Conservation (phyloP, 2,888 invertebrate genomes). For the Perizoma affinitatum region DNA sequence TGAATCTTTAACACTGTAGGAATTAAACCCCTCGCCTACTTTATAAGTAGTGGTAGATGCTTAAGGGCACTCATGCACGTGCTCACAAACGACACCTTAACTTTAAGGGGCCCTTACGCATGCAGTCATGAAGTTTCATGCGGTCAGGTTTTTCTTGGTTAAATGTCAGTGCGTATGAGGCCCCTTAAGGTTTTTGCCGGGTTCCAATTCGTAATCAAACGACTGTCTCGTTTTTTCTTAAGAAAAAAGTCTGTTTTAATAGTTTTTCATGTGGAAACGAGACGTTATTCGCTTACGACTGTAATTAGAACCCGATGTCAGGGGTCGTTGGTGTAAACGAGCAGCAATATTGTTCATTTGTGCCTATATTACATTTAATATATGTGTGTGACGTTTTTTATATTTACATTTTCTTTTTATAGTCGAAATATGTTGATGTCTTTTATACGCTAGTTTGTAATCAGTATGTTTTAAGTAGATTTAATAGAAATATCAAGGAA, state of each 20-base stretch:
- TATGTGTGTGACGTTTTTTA: conserved; percentile 58
- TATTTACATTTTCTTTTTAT: conserved; percentile 48
- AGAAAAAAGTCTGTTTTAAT: no score
- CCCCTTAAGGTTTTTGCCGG: not conserved
- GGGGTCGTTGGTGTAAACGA: conserved; percentile 15
- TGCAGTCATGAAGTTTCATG: no score
- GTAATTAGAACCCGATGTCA: not conserved
- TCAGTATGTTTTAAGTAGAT: conserved; percentile 45
- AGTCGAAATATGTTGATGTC: conserved; percentile 65
- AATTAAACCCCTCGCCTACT: conserved; percentile 77
- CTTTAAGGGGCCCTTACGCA: not conserved
- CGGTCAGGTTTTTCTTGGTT: not conserved
- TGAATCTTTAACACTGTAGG: conserved; percentile 60
- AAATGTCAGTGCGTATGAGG: conserved; percentile 2
- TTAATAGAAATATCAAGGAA: conserved; percentile 63
- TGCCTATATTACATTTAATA: conserved; percentile 72
- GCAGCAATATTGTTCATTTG: conserved; percentile 67
- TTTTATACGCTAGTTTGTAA: conserved; percentile 73
- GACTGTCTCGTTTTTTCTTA: no score
- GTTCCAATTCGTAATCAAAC: no score
- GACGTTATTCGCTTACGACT: no score
- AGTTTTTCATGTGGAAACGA: no score
- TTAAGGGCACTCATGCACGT: conserved; percentile 54
- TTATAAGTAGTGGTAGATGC: conserved; percentile 63
- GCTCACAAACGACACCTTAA: conserved; percentile 13